Evolutionary conservation across 37 sponge, comb jelly and placozoan genomes (phyloP).

Genomic region (Mnemiopsis leidyi): DNA sequence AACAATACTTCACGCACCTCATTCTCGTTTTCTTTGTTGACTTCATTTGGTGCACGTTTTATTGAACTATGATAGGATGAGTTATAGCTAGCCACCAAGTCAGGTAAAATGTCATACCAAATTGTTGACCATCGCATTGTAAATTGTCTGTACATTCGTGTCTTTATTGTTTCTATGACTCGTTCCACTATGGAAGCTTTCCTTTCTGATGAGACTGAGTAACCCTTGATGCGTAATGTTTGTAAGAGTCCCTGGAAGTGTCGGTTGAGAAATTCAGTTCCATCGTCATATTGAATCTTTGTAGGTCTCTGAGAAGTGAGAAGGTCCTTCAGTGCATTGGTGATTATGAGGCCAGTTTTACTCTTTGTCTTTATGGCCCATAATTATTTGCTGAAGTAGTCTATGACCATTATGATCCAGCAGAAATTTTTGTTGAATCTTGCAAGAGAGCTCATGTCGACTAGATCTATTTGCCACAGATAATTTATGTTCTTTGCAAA

Average conservation of each 20-base stretch:
- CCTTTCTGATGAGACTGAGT: background rate
- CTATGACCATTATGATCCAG: background rate
- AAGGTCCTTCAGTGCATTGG: background rate
- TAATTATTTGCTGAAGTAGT: background rate
- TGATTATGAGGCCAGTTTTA: background rate
- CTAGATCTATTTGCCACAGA: background rate
- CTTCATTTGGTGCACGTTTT: background rate
- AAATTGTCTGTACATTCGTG: conserved; percentile 9
- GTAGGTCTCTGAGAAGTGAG: background rate
- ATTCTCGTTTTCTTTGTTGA: background rate
- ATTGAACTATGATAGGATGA: conserved; percentile 12
- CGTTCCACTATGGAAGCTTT: background rate
- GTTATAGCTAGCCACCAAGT: background rate
- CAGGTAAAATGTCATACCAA: conserved; percentile 23
- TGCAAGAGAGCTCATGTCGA: background rate
- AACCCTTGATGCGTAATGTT: background rate
- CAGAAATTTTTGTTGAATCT: background rate
- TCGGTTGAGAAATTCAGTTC: background rate
- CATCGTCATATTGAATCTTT: background rate
- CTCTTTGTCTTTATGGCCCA: conserved; percentile 5
- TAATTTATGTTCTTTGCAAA: conserved; percentile 3
- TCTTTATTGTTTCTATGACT: background rate
- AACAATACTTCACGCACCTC: background rate
- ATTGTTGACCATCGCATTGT: background rate
- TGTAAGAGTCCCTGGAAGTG: too few relatives aligned